These are phyloP conservation scores for Masticophis lateralis DNA, from an alignment of 2,797 vertebrate genomes.

Conservation along the genomic window DNA sequence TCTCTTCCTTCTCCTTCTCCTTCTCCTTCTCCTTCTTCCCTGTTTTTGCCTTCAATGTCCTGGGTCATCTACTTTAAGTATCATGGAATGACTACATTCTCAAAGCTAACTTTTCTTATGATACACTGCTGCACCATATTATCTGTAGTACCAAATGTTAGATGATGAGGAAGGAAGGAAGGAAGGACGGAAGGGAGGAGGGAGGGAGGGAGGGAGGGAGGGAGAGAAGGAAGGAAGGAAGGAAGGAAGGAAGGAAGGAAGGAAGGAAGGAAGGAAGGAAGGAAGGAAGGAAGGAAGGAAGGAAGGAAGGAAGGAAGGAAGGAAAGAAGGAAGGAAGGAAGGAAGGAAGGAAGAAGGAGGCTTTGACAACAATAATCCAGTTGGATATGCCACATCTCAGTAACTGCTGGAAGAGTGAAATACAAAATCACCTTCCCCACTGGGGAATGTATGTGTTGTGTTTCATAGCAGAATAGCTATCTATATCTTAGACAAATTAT, in stretches of 20 bases:
- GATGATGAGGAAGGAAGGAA: constrained; percentile 32
- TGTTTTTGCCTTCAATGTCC: neutral
- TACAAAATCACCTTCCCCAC: constrained; percentile 55
- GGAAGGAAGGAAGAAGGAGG: neutral
- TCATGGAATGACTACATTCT: neutral
- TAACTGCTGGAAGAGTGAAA: constrained; percentile 42
- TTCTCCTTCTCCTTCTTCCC: too few species aligned
- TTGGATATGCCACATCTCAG: constrained; percentile 46
- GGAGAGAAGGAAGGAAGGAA: neutral
- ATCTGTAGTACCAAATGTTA: neutral
- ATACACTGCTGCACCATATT: constrained; percentile 37
- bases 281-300: too few species aligned
- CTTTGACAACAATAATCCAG: constrained; percentile 39
- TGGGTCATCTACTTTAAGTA: neutral
- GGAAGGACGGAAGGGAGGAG: too few species aligned
- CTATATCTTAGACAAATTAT: constrained; percentile 54
- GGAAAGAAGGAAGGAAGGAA: too few species aligned
- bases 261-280: too few species aligned
- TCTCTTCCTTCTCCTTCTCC: too few species aligned
- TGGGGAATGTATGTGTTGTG: constrained; percentile 50
- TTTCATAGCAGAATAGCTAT: constrained; percentile 58
- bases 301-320: too few species aligned
- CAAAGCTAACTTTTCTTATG: constrained; percentile 36
- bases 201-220: neutral
- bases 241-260: neutral